Evolutionary conservation across 1,140 invertebrate species (phyloP), one percentile per base, ranked within the genome.

Genomic region (Piezodorus guildinii): DNA sequence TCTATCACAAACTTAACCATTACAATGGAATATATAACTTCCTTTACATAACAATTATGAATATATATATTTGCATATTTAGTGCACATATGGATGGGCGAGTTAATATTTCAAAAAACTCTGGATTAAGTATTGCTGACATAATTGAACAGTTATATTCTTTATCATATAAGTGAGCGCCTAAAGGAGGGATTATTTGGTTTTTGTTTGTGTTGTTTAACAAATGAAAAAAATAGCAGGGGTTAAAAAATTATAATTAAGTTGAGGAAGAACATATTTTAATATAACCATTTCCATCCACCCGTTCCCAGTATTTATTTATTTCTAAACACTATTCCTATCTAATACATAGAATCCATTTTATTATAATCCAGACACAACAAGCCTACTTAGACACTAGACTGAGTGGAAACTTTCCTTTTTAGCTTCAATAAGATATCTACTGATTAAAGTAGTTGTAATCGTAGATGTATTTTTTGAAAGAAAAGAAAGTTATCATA

Each of bases 1-100:
- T 27, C 63, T 64, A 64, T 64, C 63, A 64, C 63, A 64, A 64
- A 60, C n/a, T 60, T 17, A 60, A 60, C 59, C 44, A 30, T 60
- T 56, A 44, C 30, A 34, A 39, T 45, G 23, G 44, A 51, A n/a
- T 43, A 51, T 58, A 64, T 64, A 56, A 52, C 62, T 64, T 64
- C n/a, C 19, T 64, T 27, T 19, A 27, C 43, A 63, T 63, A 56
- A 52, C 52, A 58, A 25, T 17, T 21, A 60, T 17, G n/a, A 60
- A 34, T 60, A 16, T 60, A n/a, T 23, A 61, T 61, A 45, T 34
- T 9, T 30, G 39, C 17, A 44, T 61, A 25, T 21, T 45, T 21
- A 43, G 39, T 45, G 21, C 39, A 61, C 39, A 17, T 23, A 23
- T 56, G 52, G 52, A 56, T 19, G 52, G 52, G 52, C 23, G 34